These are phyloP conservation scores for Desmophyllum pertusum DNA, from an alignment of 92 coral and sea anemone genomes.

Conservation along the genomic window DNA sequence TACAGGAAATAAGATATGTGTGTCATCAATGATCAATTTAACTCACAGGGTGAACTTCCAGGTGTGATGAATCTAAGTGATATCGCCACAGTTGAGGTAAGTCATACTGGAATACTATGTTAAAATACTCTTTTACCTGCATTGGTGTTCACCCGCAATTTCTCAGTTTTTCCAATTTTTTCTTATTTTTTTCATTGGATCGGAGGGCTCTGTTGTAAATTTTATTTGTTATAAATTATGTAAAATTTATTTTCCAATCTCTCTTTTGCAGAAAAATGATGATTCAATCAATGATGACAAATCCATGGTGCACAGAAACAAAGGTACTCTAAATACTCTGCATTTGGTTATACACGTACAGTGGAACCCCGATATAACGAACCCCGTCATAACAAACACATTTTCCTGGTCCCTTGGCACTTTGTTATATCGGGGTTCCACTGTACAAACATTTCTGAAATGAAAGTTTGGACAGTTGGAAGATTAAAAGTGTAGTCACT, in stretches of 20 bases:
- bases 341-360: neutral
- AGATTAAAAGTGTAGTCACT: too few relatives aligned
- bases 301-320: constrained; percentile 44
- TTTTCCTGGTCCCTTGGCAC: too few relatives aligned
- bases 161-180: neutral
- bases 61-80: constrained; percentile 66
- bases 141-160: neutral
- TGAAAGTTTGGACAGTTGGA: neutral
- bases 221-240: too few relatives aligned
- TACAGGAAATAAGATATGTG: too few relatives aligned
- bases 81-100: constrained; percentile 76
- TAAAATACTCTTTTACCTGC: too few relatives aligned
- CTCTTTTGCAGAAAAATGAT: constrained; percentile 46
- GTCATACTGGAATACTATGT: neutral
- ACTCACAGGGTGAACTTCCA: constrained; percentile 64
- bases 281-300: constrained; percentile 4
- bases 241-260: too few relatives aligned
- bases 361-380: too few relatives aligned
- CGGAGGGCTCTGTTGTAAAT: neutral
- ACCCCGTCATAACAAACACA: too few relatives aligned
- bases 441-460: too few relatives aligned
- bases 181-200: neutral
- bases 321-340: constrained; percentile 1
- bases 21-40: too few relatives aligned
- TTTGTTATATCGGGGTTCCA: too few relatives aligned